These are phyloP conservation scores for Pandemis corylana DNA, from an alignment of 2,888 invertebrate genomes.

Conservation along the genomic window DNA sequence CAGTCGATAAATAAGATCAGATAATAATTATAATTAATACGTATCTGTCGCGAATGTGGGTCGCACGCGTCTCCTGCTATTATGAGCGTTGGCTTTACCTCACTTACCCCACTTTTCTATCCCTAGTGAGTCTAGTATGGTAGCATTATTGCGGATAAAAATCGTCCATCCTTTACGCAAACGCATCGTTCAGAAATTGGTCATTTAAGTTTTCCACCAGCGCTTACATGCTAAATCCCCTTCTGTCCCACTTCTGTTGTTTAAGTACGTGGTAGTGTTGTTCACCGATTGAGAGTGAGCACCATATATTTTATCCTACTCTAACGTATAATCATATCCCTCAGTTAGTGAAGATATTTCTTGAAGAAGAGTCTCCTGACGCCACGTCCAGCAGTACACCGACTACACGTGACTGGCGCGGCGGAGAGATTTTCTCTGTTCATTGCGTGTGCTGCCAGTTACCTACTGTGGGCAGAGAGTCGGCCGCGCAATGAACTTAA, in stretches of 20 bases:
- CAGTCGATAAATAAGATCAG: slow-evolving; percentile 50
- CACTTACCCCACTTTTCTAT: slow-evolving; percentile 45
- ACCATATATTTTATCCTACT: too few species aligned
- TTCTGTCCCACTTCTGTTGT: slow-evolving; percentile 10
- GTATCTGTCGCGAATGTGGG: slow-evolving; percentile 58
- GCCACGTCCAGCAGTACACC: too few species aligned
- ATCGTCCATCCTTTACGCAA: too few species aligned
- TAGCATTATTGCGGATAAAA: not conserved
- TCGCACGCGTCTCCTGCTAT: slow-evolving; percentile 63
- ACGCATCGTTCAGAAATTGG: not conserved
- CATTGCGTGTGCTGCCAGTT: too few species aligned
- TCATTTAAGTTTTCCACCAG: not conserved
- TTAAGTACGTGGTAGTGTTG: not conserved
- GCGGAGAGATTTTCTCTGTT: too few species aligned
- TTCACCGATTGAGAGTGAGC: too few species aligned
- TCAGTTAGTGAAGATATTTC: too few species aligned
- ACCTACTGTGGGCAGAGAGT: too few species aligned
- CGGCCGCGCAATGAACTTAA: too few species aligned
- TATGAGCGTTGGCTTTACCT: slow-evolving; percentile 50
- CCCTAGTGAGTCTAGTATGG: not conserved
- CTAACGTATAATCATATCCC: too few species aligned
- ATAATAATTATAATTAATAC: slow-evolving; percentile 63
- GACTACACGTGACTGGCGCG: too few species aligned
- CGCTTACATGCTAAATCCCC: not conserved
- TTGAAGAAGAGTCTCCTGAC: too few species aligned